These are phyloP conservation scores for Burhinus oedicnemus DNA, from an alignment of 2,113 vertebrate species.

Conservation along the genomic window DNA sequence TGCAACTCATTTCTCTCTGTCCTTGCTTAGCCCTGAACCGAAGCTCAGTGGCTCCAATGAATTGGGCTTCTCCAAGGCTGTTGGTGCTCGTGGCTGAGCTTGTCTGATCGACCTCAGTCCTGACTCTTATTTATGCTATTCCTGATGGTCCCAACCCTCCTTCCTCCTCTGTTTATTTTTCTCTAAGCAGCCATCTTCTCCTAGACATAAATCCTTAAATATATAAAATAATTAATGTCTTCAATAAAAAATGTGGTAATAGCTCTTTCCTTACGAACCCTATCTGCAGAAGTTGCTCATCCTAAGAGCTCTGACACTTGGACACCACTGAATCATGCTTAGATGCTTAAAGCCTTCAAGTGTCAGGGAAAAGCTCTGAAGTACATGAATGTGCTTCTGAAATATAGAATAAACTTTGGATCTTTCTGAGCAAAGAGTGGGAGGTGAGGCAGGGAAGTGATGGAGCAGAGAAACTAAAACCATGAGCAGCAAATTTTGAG, in stretches of 20 bases:
- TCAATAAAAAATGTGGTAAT: not conserved
- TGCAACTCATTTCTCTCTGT: fast-evolving
- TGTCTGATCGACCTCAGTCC: not conserved
- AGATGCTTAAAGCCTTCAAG: not conserved
- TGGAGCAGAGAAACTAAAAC: too few species aligned
- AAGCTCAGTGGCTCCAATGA: not conserved
- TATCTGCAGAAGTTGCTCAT: not conserved
- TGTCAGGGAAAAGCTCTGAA: too few species aligned
- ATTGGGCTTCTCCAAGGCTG: not conserved
- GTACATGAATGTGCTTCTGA: not conserved
- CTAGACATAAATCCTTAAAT: not conserved
- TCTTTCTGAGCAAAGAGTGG: not conserved
- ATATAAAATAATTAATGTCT: not conserved
- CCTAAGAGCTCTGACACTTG: not conserved
- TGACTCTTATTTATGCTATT: not conserved
- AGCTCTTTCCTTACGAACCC: not conserved
- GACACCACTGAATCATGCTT: fast-evolving
- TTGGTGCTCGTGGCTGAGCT: not conserved
- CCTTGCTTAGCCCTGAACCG: not conserved
- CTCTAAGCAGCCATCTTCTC: not conserved
- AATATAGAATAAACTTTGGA: not conserved
- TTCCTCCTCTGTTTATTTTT: not conserved
- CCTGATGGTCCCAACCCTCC: not conserved
- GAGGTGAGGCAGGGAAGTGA: too few species aligned
- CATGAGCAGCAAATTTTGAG: not conserved